A percentile compares a stretch with the other conserved stretches of the same genome.
These are phyloP conservation scores for Saccopteryx leptura DNA, from an alignment of 2,113 vertebrate genomes.

Conservation along the genomic window DNA sequence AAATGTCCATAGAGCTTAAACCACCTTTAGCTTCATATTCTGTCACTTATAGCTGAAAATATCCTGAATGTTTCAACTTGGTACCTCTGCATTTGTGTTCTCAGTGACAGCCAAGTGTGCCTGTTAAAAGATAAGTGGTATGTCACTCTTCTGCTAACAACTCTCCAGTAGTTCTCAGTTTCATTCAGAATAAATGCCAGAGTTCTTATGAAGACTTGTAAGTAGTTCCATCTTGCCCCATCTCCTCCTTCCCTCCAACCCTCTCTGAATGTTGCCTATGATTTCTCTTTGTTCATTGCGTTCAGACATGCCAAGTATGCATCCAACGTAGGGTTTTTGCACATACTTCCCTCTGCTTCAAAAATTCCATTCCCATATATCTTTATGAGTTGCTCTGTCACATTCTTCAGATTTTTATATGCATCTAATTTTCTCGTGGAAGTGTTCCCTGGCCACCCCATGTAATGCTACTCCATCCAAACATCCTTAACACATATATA, in stretches of 20 bases:
- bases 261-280: background rate
- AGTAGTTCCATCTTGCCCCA: background rate
- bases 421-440: background rate
- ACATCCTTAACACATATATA: background rate
- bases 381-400: background rate
- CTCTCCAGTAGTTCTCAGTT: background rate
- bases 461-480: background rate
- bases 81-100: background rate
- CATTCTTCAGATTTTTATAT: background rate
- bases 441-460: background rate
- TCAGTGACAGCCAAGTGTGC: background rate
- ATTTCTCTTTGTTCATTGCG: background rate
- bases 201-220: background rate
- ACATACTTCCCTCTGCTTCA: background rate
- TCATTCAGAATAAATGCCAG: background rate
- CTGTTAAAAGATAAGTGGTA: background rate
- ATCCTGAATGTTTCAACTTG: background rate
- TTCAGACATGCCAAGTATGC: background rate
- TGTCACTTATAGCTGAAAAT: background rate
- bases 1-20: background rate
- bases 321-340: background rate
- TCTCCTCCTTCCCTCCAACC: background rate
- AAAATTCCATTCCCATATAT: background rate
- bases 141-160: background rate
- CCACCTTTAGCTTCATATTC: background rate